Percentiles rank a stretch among this genome's conserved stretches.
phyloP scores from a whole-genome alignment of 2,888 invertebrate genomes.

The Metacarcinus magister region DNA sequence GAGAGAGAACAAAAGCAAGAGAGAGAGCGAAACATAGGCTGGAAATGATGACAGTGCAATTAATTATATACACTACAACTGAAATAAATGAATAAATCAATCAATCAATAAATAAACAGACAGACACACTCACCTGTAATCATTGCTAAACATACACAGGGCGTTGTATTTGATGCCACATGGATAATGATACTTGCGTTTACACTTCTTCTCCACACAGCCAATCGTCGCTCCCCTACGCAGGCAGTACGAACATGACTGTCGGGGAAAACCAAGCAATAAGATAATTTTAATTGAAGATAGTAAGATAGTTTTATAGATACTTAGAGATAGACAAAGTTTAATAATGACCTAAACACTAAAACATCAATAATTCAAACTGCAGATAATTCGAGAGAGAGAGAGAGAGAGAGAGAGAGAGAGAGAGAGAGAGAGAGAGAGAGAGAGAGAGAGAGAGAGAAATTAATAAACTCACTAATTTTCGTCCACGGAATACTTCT shows the following conservation, averaged over 20 bases:
- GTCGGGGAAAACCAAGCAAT: conserved; percentile 72
- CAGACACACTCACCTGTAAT: conserved; percentile 86
- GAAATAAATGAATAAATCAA: not conserved
- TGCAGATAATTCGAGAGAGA: not conserved
- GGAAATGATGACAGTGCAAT: not conserved
- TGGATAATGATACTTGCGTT: conserved; percentile 89
- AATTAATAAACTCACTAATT: conserved; percentile 87
- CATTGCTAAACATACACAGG: conserved; percentile 87
- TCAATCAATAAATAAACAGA: not conserved
- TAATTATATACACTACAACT: no score
- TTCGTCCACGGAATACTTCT: conserved; percentile 88
- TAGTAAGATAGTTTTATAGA: no score
- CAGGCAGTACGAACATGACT: conserved; percentile 90
- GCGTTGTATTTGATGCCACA: conserved; percentile 89
- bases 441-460: conserved; percentile 26
- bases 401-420: not conserved
- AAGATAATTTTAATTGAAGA: no score
- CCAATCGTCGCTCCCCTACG: conserved; percentile 89
- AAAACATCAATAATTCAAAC: not conserved
- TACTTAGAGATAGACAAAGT: not conserved
- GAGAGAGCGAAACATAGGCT: not conserved
- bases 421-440: conserved; percentile 26
- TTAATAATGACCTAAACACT: not conserved
- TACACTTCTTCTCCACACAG: conserved; percentile 89
- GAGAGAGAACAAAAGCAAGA: not conserved